Percentiles rank a stretch among this genome's conserved stretches.
Evolutionary conservation across 2,113 vertebrate species (phyloP).

Genomic region (Gracilinanus agilis): DNA sequence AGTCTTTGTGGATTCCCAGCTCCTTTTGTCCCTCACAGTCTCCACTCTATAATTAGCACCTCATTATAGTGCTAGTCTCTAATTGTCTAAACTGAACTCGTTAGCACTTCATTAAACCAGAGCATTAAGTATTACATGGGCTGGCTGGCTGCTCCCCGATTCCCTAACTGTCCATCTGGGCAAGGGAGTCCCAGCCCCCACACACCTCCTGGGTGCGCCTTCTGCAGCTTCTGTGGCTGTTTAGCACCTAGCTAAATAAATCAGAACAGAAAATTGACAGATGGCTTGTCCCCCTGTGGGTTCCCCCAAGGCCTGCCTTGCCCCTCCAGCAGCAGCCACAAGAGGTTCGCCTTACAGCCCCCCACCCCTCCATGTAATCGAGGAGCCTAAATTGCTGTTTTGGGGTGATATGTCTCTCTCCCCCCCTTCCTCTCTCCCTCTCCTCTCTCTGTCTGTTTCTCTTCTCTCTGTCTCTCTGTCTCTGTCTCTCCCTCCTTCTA

Average conservation of each 20-base stretch:
- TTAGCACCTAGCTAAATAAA: neutral
- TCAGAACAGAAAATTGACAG: neutral
- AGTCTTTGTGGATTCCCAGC: neutral
- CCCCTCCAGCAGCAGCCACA: neutral
- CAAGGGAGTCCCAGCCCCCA: neutral
- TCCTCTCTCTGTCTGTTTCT: no score
- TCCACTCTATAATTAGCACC: slow-evolving; percentile 1
- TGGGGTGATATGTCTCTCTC: neutral
- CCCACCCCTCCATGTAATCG: neutral
- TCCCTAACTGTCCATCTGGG: neutral
- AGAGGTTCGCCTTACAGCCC: neutral
- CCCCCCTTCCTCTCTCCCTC: no score
- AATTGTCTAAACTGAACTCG: neutral
- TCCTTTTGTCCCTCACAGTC: neutral
- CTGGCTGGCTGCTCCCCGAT: neutral
- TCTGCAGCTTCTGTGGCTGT: neutral
- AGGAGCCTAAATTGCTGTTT: neutral
- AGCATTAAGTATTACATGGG: neutral
- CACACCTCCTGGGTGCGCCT: neutral
- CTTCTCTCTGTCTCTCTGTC: no score
- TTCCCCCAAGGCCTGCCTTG: neutral
- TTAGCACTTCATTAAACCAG: neutral
- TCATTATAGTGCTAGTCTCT: neutral
- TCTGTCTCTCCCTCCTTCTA: no score
- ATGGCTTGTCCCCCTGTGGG: neutral